These are phyloP conservation scores for Sericinus montela DNA, from an alignment of 2,888 invertebrate species.

Conservation along the genomic window DNA sequence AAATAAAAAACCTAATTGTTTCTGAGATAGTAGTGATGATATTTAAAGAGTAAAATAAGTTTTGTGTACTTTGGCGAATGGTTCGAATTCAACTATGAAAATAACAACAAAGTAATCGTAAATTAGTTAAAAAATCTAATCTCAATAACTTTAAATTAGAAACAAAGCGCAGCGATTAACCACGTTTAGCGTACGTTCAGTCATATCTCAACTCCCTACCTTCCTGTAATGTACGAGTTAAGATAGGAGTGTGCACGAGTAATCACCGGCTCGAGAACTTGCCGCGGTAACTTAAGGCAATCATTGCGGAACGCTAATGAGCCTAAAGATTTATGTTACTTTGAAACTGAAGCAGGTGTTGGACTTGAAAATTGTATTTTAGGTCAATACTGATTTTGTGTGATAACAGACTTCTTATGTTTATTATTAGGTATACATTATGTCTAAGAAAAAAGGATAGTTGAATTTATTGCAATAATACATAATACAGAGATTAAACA, in stretches of 20 bases:
- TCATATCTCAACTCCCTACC: not conserved
- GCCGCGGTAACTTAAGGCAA: not conserved
- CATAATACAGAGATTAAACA: too few relatives aligned
- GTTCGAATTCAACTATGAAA: too few relatives aligned
- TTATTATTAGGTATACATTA: too few relatives aligned
- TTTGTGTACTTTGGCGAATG: too few relatives aligned
- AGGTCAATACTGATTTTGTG: not conserved
- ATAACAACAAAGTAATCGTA: too few relatives aligned
- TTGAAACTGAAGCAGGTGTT: slow-evolving; percentile 11
- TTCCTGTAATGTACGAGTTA: not conserved
- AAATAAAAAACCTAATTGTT: too few relatives aligned
- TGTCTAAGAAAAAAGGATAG: too few relatives aligned
- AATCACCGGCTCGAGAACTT: not conserved
- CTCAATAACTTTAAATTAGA: not conserved
- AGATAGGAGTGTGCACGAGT: not conserved
- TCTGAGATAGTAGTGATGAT: too few relatives aligned
- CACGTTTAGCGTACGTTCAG: not conserved
- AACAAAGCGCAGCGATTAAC: not conserved
- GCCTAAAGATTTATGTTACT: slow-evolving; percentile 9
- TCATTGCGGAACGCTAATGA: slow-evolving; percentile 8
- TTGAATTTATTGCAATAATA: too few relatives aligned
- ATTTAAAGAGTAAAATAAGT: too few relatives aligned
- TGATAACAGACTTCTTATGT: not conserved
- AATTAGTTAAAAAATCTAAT: not conserved
- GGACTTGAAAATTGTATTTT: not conserved